Evolutionary conservation across 2,888 invertebrate genomes (phyloP).

Genomic region (Cephus pygmeus): DNA sequence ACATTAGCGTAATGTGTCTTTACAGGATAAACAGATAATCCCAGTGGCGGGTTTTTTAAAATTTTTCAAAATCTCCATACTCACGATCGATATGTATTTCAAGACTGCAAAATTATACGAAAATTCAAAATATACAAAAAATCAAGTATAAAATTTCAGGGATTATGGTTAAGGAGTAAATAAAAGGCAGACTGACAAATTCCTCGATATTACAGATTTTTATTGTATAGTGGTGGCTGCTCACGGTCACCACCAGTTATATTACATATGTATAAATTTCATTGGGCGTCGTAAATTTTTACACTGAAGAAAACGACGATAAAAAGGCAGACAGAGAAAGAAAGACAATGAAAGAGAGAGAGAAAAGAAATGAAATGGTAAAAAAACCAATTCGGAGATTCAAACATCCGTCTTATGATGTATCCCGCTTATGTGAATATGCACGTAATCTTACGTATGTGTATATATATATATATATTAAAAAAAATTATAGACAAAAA

Average conservation of each 20-base stretch:
- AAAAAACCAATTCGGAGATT: neutral
- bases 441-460: neutral
- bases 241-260: conserved; percentile 37
- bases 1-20: neutral
- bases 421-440: neutral
- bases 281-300: conserved; percentile 48
- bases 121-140: too few relatives aligned
- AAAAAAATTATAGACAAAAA: neutral
- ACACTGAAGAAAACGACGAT: conserved; percentile 27
- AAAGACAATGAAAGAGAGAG: neutral
- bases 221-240: neutral
- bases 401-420: neutral
- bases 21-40: neutral
- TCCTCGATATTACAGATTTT: neutral
- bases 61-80: neutral
- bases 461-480: too few relatives aligned
- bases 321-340: neutral
- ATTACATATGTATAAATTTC: conserved; percentile 63
- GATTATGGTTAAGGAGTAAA: neutral
- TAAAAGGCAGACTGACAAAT: neutral
- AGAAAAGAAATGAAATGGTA: neutral
- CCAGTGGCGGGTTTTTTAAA: neutral
- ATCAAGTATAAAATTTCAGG: too few relatives aligned
- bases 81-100: neutral
- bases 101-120: neutral